Base-by-base conservation (phyloP, 2,113 vertebrate species). In the Labrus mixtus region DNA sequence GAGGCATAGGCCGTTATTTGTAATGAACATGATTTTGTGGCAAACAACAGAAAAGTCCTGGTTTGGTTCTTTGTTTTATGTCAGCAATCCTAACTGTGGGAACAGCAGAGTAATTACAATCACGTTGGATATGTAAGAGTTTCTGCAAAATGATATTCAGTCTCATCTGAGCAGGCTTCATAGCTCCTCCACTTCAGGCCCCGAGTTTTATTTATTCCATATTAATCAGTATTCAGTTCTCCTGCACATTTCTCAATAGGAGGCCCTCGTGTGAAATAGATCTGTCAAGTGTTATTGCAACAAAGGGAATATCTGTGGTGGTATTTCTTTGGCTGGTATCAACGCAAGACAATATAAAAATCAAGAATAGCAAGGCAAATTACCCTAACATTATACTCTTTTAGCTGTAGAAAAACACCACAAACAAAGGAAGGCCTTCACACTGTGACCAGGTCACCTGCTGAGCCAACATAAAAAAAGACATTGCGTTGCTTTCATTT, bases 11-110 rank as follows among this genome's bases (percentile, higher is more conserved):
- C 68, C 73, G 61, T 77, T 81, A 66, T 88, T 88, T 84, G 69
- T 87, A 81, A 90, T 68, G 80, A 89, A 89, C 89, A 89, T 78
- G 77, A 81, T 85, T 90, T 48, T 70, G 79, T 81, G 82, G 78
- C 68, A 78, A 92, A 89, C 89, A 88, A 91, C 91, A 92, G 93
- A 93, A 93, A 93, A 91, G 86, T 63, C 53, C 71, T 73, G 76
- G 55, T 87, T 87, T 71, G 64, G 65, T 55, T 83, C 75, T 79
- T 59, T 0, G 19, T 74, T 70, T 66, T 63, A 81, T 58, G 74
- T 71, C 67, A 68, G 56, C 25, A 36, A 45, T 60, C 68, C 81
- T 75, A 73, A 78, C 50, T 57, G 79, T 43, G 70, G 45, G 79
- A 77, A 82, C 73, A 58, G 64, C 66, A 74, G 80, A 75, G 82